These are phyloP conservation scores for Danio choprae DNA, from an alignment of 2,797 vertebrate species.

Conservation along the genomic window DNA sequence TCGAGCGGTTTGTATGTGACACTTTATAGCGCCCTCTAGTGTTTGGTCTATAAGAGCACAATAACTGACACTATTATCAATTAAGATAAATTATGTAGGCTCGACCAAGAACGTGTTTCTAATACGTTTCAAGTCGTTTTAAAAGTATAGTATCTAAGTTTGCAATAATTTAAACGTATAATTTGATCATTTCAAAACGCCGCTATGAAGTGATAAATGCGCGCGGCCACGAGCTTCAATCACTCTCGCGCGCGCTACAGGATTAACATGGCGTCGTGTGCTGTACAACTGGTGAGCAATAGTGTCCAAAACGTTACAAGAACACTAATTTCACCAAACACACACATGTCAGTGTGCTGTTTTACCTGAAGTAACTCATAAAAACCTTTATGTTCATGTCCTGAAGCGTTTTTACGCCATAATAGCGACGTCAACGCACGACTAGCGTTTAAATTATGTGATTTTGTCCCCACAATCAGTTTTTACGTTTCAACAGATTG, in stretches of 20 bases:
- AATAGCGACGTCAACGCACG: background rate
- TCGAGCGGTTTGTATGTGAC: too few species aligned
- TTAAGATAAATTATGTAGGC: too few species aligned
- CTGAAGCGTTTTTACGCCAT: background rate
- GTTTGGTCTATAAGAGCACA: too few species aligned
- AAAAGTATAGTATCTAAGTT: too few species aligned
- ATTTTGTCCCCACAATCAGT: background rate
- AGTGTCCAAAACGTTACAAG: background rate
- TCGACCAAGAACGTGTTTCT: too few species aligned
- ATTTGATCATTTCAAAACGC: background rate
- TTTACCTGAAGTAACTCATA: background rate
- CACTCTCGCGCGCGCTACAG: background rate
- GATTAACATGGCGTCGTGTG: constrained; percentile 45
- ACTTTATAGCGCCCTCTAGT: too few species aligned
- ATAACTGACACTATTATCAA: too few species aligned
- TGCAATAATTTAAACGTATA: too few species aligned
- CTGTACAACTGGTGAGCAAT: constrained; percentile 52
- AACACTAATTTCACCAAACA: background rate
- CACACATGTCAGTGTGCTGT: background rate
- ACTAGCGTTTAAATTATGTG: background rate
- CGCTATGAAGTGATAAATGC: constrained; percentile 7
- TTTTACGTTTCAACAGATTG: constrained; percentile 43
- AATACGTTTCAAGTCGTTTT: too few species aligned
- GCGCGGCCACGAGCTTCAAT: background rate
- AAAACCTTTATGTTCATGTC: background rate